A percentile compares a stretch with the other conserved stretches of the same genome.
Evolutionary conservation across 2,797 vertebrate species (phyloP).

Genomic region (Brotula barbata): DNA sequence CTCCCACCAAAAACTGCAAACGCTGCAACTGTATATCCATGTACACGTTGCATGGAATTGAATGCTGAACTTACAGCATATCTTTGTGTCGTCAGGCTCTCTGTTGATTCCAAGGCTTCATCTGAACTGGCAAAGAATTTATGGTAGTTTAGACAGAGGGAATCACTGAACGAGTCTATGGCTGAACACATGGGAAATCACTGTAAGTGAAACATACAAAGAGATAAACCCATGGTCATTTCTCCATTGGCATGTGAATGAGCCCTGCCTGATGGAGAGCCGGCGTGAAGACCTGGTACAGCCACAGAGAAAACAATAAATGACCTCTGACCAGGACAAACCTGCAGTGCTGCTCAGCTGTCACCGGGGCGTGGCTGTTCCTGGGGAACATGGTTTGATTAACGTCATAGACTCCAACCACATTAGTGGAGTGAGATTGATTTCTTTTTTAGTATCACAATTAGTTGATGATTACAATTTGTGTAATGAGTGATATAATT

Average conservation of each 20-base stretch:
- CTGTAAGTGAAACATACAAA: slow-evolving; percentile 15
- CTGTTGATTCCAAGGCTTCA: slow-evolving; percentile 57
- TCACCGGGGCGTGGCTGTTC: slow-evolving; percentile 30
- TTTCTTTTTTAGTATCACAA: not conserved
- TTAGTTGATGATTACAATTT: not conserved
- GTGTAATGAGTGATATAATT: no score
- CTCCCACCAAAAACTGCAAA: no score
- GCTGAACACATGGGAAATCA: slow-evolving; percentile 42
- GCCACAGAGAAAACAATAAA: slow-evolving; percentile 67
- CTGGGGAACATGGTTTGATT: slow-evolving; percentile 2
- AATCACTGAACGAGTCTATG: slow-evolving; percentile 70
- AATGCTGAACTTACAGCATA: no score
- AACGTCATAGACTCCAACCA: not conserved
- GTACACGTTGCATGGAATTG: slow-evolving; percentile 2
- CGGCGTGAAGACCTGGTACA: slow-evolving; percentile 75
- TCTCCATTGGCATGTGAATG: slow-evolving; percentile 68
- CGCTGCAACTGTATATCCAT: no score
- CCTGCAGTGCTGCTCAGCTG: slow-evolving; percentile 25
- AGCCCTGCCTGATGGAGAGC: slow-evolving; percentile 69
- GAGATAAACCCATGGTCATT: slow-evolving; percentile 65
- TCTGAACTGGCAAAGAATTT: slow-evolving; percentile 69
- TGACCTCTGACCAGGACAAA: slow-evolving; percentile 52
- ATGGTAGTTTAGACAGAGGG: slow-evolving; percentile 64
- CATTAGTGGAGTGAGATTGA: not conserved
- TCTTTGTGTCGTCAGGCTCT: slow-evolving; percentile 37